A percentile compares a stretch with the other conserved stretches of the same genome.
These are phyloP conservation scores for Patagioenas fasciata DNA, from an alignment of 2,113 vertebrate species.

Conservation along the genomic window DNA sequence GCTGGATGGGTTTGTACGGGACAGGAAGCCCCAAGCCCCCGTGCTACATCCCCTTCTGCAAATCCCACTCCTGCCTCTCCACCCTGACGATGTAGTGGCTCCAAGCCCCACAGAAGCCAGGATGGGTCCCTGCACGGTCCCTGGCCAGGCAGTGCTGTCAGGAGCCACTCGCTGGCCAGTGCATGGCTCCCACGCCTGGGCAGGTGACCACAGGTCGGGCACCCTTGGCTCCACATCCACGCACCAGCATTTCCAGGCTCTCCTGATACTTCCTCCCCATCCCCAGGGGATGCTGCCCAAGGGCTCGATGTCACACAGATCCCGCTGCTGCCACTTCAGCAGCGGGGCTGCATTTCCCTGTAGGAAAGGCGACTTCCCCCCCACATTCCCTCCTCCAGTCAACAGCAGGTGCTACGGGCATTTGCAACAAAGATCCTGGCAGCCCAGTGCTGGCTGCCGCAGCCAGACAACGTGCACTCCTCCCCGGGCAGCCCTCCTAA, in stretches of 20 bases:
- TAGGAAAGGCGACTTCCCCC: not conserved
- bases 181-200: fast-evolving
- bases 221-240: not conserved
- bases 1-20: fast-evolving
- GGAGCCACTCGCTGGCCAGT: fast-evolving
- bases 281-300: not conserved
- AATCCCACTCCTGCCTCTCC: fast-evolving
- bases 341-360: not conserved
- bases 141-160: fast-evolving
- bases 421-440: fast-evolving
- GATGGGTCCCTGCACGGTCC: fast-evolving
- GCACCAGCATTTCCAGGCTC: not conserved
- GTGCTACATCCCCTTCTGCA: fast-evolving
- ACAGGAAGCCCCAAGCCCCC: not conserved
- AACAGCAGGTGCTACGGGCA: fast-evolving
- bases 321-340: not conserved
- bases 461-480: fast-evolving
- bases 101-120: fast-evolving
- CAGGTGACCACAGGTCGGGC: fast-evolving
- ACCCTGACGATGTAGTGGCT: not conserved
- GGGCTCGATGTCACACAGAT: fast-evolving
- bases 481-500: not conserved
- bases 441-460: fast-evolving
- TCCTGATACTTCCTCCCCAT: not conserved
- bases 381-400: not conserved